phyloP scores from a whole-genome alignment of 2,888 invertebrate species.

The Sesia bembeciformis region DNA sequence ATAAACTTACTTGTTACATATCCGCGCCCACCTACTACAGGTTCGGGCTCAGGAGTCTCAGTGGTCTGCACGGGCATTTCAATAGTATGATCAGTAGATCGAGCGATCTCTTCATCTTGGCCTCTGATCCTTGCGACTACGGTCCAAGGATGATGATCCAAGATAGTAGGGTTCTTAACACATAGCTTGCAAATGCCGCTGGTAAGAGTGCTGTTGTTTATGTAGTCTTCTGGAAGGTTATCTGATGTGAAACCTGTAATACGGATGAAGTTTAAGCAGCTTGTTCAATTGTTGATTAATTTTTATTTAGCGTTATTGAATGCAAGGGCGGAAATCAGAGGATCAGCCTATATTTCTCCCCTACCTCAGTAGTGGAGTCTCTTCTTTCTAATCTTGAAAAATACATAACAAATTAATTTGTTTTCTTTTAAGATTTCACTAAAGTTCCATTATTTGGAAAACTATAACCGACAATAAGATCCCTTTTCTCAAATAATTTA shows the following conservation, averaged over 20 bases:
- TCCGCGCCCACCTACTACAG: neutral
- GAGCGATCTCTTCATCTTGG: constrained; percentile 26
- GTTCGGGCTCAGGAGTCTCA: neutral
- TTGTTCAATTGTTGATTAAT: neutral
- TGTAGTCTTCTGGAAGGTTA: constrained; percentile 23
- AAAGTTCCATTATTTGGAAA: too few relatives aligned
- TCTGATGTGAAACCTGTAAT: constrained; percentile 37
- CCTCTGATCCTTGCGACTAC: constrained; percentile 33
- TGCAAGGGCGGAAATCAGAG: too few relatives aligned
- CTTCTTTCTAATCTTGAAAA: too few relatives aligned
- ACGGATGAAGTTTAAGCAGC: neutral
- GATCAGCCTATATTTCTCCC: too few relatives aligned
- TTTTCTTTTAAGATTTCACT: too few relatives aligned
- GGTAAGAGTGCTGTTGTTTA: constrained; percentile 7
- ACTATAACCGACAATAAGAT: too few relatives aligned
- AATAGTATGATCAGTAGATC: constrained; percentile 16
- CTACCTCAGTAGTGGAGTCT: too few relatives aligned
- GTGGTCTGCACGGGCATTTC: constrained; percentile 1
- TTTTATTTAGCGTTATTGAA: too few relatives aligned
- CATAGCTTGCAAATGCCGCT: constrained; percentile 27
- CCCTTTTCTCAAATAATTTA: neutral
- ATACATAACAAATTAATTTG: too few relatives aligned
- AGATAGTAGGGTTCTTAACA: constrained; percentile 16
- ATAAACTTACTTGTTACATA: too few relatives aligned
- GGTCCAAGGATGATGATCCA: constrained; percentile 46